phyloP scores from a whole-genome alignment of 2,113 vertebrate genomes.

The Tamias sibiricus region DNA sequence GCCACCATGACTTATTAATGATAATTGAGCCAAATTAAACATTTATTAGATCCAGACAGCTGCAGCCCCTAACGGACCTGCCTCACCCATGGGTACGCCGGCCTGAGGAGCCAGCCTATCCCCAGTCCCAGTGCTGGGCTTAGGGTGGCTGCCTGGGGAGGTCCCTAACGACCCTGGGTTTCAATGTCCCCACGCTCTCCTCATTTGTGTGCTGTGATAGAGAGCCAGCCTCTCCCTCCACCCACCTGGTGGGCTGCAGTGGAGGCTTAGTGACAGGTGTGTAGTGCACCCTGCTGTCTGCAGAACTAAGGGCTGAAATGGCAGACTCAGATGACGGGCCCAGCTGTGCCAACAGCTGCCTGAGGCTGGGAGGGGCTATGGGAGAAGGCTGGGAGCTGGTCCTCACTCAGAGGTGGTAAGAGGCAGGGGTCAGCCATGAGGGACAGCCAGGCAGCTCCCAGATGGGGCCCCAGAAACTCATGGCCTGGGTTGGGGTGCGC shows the following conservation, averaged over 20 bases:
- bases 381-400: not conserved
- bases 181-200: too few species aligned
- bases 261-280: not conserved
- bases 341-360: not conserved
- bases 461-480: not conserved
- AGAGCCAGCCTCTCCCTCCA: not conserved
- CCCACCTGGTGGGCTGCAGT: not conserved
- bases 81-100: not conserved
- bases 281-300: not conserved
- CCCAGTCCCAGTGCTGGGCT: too few species aligned
- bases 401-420: not conserved
- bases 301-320: not conserved
- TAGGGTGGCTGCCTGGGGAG: not conserved
- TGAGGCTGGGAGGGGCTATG: not conserved
- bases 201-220: not conserved
- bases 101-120: not conserved
- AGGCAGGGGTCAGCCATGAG: too few species aligned
- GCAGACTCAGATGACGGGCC: not conserved
- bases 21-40: not conserved
- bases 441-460: not conserved
- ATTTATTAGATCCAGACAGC: not conserved
- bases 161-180: not conserved
- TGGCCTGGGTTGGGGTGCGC: not conserved
- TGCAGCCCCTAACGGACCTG: not conserved
- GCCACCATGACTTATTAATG: conserved; percentile 5